Percentiles rank a stretch among this genome's conserved stretches.
Evolutionary conservation across 2,888 invertebrate species (phyloP).

Genomic region (Pheosia gnoma): DNA sequence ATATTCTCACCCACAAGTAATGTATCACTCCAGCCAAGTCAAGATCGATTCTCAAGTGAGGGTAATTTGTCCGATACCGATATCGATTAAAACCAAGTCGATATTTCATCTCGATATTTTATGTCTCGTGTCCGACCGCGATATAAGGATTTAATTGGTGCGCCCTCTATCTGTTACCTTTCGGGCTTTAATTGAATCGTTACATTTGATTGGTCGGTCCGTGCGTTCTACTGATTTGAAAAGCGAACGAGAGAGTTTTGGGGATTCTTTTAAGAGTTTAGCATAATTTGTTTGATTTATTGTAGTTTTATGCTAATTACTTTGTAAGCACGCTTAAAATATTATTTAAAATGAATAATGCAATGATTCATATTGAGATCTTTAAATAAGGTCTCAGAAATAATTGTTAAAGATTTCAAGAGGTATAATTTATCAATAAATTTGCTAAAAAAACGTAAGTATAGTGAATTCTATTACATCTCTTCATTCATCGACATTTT

Average conservation of each 20-base stretch:
- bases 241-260: slow-evolving; percentile 20
- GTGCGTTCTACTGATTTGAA: slow-evolving; percentile 28
- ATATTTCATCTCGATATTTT: slow-evolving; percentile 62
- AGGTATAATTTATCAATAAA: too few relatives aligned
- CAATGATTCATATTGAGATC: not conserved
- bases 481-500: too few relatives aligned
- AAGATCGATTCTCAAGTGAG: slow-evolving; percentile 60
- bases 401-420: too few relatives aligned
- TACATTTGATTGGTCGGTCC: slow-evolving; percentile 55
- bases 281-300: slow-evolving; percentile 27
- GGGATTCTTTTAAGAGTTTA: slow-evolving; percentile 30
- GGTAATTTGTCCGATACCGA: slow-evolving; percentile 49
- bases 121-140: slow-evolving; percentile 58
- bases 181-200: slow-evolving; percentile 63
- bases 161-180: slow-evolving; percentile 47
- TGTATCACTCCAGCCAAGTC: slow-evolving; percentile 66
- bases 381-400: too few relatives aligned
- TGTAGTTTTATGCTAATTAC: slow-evolving; percentile 26
- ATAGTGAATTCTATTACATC: too few relatives aligned
- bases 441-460: too few relatives aligned
- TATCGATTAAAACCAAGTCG: slow-evolving; percentile 55
- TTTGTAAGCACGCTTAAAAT: slow-evolving; percentile 12
- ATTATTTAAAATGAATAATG: not conserved
- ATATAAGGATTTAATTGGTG: slow-evolving; percentile 68
- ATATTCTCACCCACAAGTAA: slow-evolving; percentile 76